phyloP scores from a whole-genome alignment of 2,113 vertebrate genomes.

The human region DNA sequence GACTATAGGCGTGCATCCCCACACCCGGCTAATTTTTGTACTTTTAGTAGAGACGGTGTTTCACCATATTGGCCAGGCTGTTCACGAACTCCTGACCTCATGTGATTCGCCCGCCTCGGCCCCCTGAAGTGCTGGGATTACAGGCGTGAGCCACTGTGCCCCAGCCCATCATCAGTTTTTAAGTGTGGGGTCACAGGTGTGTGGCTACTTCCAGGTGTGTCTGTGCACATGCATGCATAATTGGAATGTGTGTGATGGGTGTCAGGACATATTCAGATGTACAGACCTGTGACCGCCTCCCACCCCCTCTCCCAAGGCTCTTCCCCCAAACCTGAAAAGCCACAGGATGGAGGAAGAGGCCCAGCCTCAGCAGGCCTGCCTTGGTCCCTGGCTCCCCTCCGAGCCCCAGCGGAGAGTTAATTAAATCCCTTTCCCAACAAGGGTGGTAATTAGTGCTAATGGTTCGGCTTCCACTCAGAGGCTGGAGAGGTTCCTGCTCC shows the following conservation, averaged over 20 bases:
- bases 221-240: rapidly evolving
- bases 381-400: not conserved
- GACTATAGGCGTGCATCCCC: too few species aligned
- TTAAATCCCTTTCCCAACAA: conserved; percentile 64
- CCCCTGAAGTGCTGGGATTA: too few species aligned
- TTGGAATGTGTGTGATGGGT: not conserved
- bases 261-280: not conserved
- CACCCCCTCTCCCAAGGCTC: not conserved
- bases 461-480: conserved; percentile 34
- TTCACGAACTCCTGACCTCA: too few species aligned
- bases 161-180: not conserved
- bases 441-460: conserved; percentile 66
- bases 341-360: not conserved
- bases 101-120: rapidly evolving
- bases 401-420: conserved; percentile 47
- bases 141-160: rapidly evolving
- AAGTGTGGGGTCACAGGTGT: not conserved
- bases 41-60: too few species aligned
- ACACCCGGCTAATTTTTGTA: too few species aligned
- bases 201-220: not conserved
- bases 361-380: not conserved
- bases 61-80: too few species aligned
- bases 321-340: not conserved
- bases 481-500: conserved; percentile 47
- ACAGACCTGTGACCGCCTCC: not conserved